Conservation (phyloP, 2,888 invertebrate species). For the Zygaena filipendulae region DNA sequence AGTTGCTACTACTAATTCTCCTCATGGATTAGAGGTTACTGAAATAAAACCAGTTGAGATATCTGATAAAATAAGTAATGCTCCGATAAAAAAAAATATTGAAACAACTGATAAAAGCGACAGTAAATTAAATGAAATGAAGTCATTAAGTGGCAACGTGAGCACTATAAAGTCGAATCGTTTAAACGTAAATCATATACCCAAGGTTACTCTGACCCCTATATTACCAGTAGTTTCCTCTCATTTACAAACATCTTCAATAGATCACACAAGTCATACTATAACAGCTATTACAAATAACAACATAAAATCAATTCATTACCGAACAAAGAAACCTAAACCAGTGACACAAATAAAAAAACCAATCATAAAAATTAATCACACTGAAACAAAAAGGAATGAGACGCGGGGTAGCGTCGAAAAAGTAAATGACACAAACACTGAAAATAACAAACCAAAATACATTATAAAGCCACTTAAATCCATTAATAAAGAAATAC, state of each 20-base stretch:
- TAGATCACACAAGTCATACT: slow-evolving; percentile 23
- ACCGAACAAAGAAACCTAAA: slow-evolving; percentile 54
- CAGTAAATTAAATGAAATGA: not conserved
- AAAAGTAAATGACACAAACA: slow-evolving; percentile 21
- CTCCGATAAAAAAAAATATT: not conserved
- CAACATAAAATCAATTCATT: slow-evolving; percentile 49
- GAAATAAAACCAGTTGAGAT: too few relatives aligned
- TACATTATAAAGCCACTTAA: slow-evolving; percentile 45
- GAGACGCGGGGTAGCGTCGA: too few relatives aligned
- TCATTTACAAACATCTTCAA: slow-evolving; percentile 20
- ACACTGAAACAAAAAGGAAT: slow-evolving; percentile 25
- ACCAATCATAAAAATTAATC: slow-evolving; percentile 24
- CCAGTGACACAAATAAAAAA: slow-evolving; percentile 45
- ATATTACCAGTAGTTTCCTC: slow-evolving; percentile 4
- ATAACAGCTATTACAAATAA: slow-evolving; percentile 51
- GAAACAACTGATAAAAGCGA: not conserved
- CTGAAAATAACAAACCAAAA: slow-evolving; percentile 24
- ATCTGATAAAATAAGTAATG: not conserved
- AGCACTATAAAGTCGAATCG: not conserved
- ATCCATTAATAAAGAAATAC: slow-evolving; percentile 63
- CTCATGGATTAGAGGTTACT: not conserved
- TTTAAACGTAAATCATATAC: slow-evolving; percentile 1
- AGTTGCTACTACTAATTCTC: not conserved
- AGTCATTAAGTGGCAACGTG: not conserved
- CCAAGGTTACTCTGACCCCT: not conserved